Evolutionary conservation across 2,113 vertebrate species (phyloP).

Genomic region (Capreolus pygargus): DNA sequence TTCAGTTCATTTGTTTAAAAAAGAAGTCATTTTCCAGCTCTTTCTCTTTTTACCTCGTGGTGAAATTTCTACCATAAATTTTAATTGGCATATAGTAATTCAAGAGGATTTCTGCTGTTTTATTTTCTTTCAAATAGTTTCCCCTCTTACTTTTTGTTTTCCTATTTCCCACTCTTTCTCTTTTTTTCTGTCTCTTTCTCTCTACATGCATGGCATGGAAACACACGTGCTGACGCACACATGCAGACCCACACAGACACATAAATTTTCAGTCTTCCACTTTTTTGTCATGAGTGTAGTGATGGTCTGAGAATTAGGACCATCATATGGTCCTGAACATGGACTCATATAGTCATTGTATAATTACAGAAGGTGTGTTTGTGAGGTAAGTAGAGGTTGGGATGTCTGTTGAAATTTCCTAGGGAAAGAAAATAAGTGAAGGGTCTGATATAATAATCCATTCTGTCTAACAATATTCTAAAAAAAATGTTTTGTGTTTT

Average conservation of each 20-base stretch:
- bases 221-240: neutral
- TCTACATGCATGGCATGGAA: neutral
- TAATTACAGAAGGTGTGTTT: neutral
- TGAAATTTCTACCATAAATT: neutral
- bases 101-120: neutral
- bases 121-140: neutral
- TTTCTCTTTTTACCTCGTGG: neutral
- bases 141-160: neutral
- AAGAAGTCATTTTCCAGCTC: neutral
- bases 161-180: neutral
- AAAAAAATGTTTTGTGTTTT: neutral
- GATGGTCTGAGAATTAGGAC: neutral
- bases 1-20: slow-evolving; percentile 18
- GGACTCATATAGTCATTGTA: neutral
- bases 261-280: neutral
- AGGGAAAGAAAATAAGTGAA: neutral
- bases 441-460: neutral
- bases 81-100: neutral
- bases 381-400: neutral
- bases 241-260: neutral
- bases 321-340: neutral
- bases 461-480: neutral
- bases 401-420: slow-evolving; percentile 3
- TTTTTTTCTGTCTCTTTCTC: neutral
- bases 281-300: neutral